Evolutionary conservation across 2,113 vertebrate species (phyloP).

Genomic region (Percina caprodes): DNA sequence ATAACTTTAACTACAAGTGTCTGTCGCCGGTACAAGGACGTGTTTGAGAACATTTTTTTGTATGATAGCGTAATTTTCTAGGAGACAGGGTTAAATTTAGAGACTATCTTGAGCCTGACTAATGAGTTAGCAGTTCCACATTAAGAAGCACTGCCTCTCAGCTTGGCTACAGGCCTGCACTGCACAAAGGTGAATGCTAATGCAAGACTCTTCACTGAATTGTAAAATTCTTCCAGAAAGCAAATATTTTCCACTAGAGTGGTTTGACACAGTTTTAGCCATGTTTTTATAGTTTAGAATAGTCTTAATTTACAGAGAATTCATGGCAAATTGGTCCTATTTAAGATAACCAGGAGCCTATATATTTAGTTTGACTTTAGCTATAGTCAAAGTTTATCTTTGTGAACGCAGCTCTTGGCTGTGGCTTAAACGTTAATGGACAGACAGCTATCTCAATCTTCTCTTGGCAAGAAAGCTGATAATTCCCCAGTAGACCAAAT

Average conservation of each 20-base stretch:
- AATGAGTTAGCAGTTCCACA: background rate
- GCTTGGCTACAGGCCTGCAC: background rate
- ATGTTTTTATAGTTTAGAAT: background rate
- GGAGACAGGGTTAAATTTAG: too few species aligned
- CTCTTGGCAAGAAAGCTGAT: too few species aligned
- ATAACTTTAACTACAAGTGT: too few species aligned
- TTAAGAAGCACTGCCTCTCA: background rate
- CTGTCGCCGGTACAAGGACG: too few species aligned
- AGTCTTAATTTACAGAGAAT: background rate
- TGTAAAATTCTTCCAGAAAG: background rate
- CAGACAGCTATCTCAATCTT: too few species aligned
- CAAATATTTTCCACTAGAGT: too few species aligned
- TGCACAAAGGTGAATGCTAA: too few species aligned
- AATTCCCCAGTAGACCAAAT: too few species aligned
- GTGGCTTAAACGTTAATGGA: background rate
- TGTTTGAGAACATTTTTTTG: too few species aligned
- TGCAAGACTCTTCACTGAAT: too few species aligned
- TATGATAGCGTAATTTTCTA: too few species aligned
- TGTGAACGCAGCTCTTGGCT: background rate
- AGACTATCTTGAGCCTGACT: background rate
- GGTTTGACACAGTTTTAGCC: background rate
- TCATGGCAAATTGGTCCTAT: too few species aligned
- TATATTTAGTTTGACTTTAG: background rate
- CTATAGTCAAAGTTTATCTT: background rate
- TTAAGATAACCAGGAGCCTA: background rate